Base-by-base conservation (phyloP, 2,888 invertebrate genomes). In the Bellardia bayeri region DNA sequence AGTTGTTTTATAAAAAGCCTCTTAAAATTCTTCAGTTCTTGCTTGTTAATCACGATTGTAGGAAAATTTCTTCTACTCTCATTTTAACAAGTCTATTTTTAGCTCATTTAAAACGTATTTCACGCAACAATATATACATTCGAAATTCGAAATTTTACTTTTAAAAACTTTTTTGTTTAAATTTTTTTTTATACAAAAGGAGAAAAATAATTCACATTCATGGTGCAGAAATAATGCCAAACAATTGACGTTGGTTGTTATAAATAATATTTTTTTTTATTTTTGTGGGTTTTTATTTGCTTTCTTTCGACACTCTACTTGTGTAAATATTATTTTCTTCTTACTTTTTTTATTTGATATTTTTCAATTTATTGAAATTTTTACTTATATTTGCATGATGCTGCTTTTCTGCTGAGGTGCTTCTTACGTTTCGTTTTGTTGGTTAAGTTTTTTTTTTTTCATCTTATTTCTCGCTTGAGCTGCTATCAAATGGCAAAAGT, bases 391-490 rank as follows among this genome's bases (percentile, higher is more conserved):
- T 66, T 16, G n/a, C 3, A 56, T 51, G 49, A 75, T 14, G 33
- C 33, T 14, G 33, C 33, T 33, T 45, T 51, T 66, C 51, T 23
- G 23, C 61, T 16, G 16, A 83, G 3, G 54, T 30, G 63, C 16
- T 54, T 33, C 14, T 69, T 56, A 68, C 37, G 6, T n/a, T 54
- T 69, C 6, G 56, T 42, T 30, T 61, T 51, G 33, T 58, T 54
- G n/a, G n/a, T 45, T 2, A 30, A 37, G 40, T 16, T 58, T 64
- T 72, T 54, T 64, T 72, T 54, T 72, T 72, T 81, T 51, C 42
- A 30, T 37, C 37, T 40, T 61, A 75, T 51, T 71, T 72, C 63
- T 72, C 84, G 84, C 84, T 84, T 84, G 78, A 84, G 84, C 66
- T 84, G 84, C 66, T 84, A 79, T 49, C 64, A 49, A 83, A 79